Evolutionary conservation across 1,140 invertebrate species (phyloP).

Genomic region (fruit fly (Drosophila melanogaster)): Release_6_plus_ISO1_MT NC_004354.4:13185001-13185500

Average conservation of each 20-base stretch:
- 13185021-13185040: too few species aligned
- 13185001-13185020: not conserved
- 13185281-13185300: constrained; percentile 11
- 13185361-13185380: constrained; percentile 18
- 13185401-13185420: constrained; percentile 5
- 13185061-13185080: too few species aligned
- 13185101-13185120: too few species aligned
- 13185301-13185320: constrained; percentile 5
- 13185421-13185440: constrained; percentile 7
- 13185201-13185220: too few species aligned
- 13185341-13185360: constrained; percentile 21
- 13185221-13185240: too few species aligned
- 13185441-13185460: constrained; percentile 9
- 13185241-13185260: not conserved
- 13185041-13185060: too few species aligned
- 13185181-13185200: too few species aligned
- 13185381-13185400: constrained; percentile 1
- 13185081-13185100: too few species aligned
- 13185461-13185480: not conserved
- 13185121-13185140: too few species aligned
- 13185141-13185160: too few species aligned
- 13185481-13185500: not conserved
- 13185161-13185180: too few species aligned
- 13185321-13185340: constrained; percentile 19
- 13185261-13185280: not conserved